Conservation (phyloP, 2,113 vertebrate species). For the Psettodes erumei region DNA sequence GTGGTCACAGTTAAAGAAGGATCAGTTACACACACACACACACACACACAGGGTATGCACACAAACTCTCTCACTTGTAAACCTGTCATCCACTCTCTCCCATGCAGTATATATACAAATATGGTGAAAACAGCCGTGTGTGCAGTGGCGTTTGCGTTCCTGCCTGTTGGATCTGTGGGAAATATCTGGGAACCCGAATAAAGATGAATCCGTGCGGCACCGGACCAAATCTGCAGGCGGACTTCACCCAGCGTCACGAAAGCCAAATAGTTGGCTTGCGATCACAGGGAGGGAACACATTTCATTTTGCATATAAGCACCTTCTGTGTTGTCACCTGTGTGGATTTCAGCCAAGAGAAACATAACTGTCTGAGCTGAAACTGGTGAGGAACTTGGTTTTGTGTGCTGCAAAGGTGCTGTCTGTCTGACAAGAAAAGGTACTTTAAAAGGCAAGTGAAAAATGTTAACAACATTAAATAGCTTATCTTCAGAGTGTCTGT, state of each 20-base stretch:
- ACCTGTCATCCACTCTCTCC: slow-evolving; percentile 39
- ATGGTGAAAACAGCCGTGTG: slow-evolving; percentile 41
- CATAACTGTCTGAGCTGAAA: not conserved
- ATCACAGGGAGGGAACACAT: not conserved
- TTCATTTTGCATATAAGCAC: not conserved
- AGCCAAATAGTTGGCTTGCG: not conserved
- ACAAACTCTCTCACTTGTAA: slow-evolving; percentile 7
- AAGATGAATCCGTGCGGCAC: slow-evolving; percentile 7
- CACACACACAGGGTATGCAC: not conserved
- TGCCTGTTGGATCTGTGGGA: slow-evolving; percentile 37
- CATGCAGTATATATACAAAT: slow-evolving; percentile 43
- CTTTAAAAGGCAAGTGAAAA: not conserved
- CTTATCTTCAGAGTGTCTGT: too few species aligned
- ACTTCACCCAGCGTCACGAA: not conserved
- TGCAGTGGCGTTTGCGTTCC: slow-evolving; percentile 42
- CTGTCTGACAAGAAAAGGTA: not conserved
- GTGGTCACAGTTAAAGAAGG: slow-evolving; percentile 19
- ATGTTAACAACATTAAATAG: too few species aligned
- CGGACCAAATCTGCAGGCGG: slow-evolving; percentile 27
- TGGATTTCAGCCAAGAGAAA: not conserved
- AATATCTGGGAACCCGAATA: slow-evolving; percentile 29
- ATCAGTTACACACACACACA: slow-evolving; percentile 51
- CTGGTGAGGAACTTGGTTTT: not conserved
- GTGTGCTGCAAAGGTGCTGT: too few species aligned
- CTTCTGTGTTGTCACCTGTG: not conserved